phyloP scores from a whole-genome alignment of 2,797 vertebrate genomes.

The Gila robusta region DNA sequence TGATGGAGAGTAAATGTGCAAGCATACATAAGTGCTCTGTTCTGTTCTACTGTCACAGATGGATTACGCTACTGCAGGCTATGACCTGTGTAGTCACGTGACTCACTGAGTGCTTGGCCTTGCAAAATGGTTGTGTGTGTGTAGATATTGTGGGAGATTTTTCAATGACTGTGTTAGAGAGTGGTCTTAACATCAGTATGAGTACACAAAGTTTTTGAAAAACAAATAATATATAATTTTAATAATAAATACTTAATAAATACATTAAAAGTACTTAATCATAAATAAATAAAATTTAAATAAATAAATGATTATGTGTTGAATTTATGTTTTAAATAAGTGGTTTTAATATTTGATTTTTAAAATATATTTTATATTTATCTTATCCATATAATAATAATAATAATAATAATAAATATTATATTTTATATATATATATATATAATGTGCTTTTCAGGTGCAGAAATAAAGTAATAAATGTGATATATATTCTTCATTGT shows the following conservation, averaged over 20 bases:
- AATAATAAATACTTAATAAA: background rate
- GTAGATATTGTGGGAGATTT: conserved; percentile 24
- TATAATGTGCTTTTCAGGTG: no score
- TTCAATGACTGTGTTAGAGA: conserved; percentile 17
- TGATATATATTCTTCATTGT: no score
- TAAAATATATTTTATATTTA: no score
- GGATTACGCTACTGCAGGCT: conserved; percentile 35
- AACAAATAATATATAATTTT: background rate
- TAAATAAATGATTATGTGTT: no score
- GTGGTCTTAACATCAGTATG: background rate
- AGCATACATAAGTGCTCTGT: conserved; percentile 2
- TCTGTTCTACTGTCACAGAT: conserved; percentile 23
- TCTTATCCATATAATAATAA: no score
- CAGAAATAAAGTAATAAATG: no score
- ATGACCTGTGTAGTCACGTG: conserved; percentile 26
- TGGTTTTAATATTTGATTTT: no score
- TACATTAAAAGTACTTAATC: background rate
- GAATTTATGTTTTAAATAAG: no score
- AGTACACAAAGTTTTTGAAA: background rate
- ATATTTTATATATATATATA: no score
- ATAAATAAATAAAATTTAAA: no score
- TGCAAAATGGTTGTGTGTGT: conserved; percentile 2
- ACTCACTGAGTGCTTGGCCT: conserved; percentile 20
- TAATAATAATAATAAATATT: no score
- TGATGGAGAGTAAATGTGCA: conserved; percentile 34